Conservation (phyloP, 1,140 invertebrate genomes). For the silkworm (Bombyx mori) region ASM3026992v2 NC_085128.1:6466001-6466500, state of each 20-base stretch:
- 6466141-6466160: slow-evolving; percentile 63
- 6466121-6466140: slow-evolving; percentile 60
- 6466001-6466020: slow-evolving; percentile 65
- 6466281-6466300: too few species aligned
- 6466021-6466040: slow-evolving; percentile 66
- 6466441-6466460: slow-evolving; percentile 40
- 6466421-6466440: too few species aligned
- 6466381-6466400: too few species aligned
- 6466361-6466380: too few species aligned
- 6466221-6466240: too few species aligned
- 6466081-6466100: slow-evolving; percentile 54
- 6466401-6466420: too few species aligned
- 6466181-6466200: slow-evolving; percentile 31
- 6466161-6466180: slow-evolving; percentile 67
- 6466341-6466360: too few species aligned
- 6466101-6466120: slow-evolving; percentile 60
- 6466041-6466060: slow-evolving; percentile 42
- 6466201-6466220: slow-evolving; percentile 51
- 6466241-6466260: too few species aligned
- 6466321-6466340: too few species aligned
- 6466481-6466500: slow-evolving; percentile 47
- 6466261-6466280: too few species aligned
- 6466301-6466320: too few species aligned
- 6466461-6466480: slow-evolving; percentile 50
- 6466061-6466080: slow-evolving; percentile 59